A percentile compares a stretch with the other conserved stretches of the same genome.
These are phyloP conservation scores for Scophthalmus maximus DNA, from an alignment of 2,113 vertebrate species.

Conservation along the genomic window DNA sequence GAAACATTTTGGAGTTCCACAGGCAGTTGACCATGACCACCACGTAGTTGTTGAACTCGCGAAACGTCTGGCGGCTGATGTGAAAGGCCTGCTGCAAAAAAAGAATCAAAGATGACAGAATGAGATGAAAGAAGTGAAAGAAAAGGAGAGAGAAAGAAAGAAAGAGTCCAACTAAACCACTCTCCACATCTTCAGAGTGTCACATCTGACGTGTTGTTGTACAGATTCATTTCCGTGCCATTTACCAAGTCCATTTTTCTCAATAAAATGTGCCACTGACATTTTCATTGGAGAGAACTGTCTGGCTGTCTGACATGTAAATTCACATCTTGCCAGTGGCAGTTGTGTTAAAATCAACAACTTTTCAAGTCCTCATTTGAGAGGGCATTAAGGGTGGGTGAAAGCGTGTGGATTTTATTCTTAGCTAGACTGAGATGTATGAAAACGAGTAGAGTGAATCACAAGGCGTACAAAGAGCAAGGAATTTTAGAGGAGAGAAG, in stretches of 20 bases:
- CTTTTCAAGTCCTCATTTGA: slow-evolving; percentile 32
- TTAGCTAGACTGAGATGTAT: slow-evolving; percentile 8
- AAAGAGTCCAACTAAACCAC: not conserved
- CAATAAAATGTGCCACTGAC: slow-evolving; percentile 36
- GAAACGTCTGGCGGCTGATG: slow-evolving; percentile 86
- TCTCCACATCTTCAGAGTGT: not conserved
- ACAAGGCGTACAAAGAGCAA: not conserved
- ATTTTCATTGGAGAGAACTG: slow-evolving; percentile 38
- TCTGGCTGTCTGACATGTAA: slow-evolving; percentile 22
- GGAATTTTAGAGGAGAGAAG: not conserved
- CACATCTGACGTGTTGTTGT: not conserved
- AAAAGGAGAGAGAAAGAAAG: not conserved
- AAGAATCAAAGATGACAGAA: not conserved
- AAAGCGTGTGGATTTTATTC: slow-evolving; percentile 35
- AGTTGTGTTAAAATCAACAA: slow-evolving; percentile 46
- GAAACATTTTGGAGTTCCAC: slow-evolving; percentile 88
- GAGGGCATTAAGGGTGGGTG: slow-evolving; percentile 10
- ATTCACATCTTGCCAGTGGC: slow-evolving; percentile 25
- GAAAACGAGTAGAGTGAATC: not conserved
- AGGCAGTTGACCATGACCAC: slow-evolving; percentile 89
- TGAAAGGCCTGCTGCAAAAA: slow-evolving; percentile 79
- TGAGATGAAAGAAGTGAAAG: not conserved
- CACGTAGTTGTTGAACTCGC: slow-evolving; percentile 89
- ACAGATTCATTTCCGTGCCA: slow-evolving; percentile 41
- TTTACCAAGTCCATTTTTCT: slow-evolving; percentile 38